phyloP scores from a whole-genome alignment of 2,888 invertebrate genomes.

The Bombylius major region DNA sequence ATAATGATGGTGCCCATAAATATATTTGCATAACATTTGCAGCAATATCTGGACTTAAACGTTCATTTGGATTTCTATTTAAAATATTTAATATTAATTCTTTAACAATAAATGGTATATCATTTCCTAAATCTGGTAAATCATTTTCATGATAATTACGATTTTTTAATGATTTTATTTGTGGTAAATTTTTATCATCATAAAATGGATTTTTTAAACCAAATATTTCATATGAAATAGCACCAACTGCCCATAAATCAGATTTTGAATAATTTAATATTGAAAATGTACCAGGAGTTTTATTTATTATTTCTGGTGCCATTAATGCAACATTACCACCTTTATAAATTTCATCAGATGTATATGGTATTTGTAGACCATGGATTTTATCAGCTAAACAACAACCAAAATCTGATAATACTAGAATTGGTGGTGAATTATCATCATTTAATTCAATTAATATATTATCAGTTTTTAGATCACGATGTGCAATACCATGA shows the following conservation, averaged over 20 bases:
- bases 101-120: slow-evolving; percentile 44
- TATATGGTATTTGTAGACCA: slow-evolving; percentile 51
- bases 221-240: slow-evolving; percentile 76
- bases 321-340: slow-evolving; percentile 74
- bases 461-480: slow-evolving; percentile 73
- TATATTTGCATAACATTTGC: slow-evolving; percentile 61
- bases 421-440: slow-evolving; percentile 52
- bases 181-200: slow-evolving; percentile 14
- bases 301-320: slow-evolving; percentile 70
- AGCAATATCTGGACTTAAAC: slow-evolving; percentile 54
- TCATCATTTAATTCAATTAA: slow-evolving; percentile 51
- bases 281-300: slow-evolving; percentile 56
- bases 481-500: slow-evolving; percentile 64
- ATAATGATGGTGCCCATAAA: slow-evolving; percentile 60
- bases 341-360: slow-evolving; percentile 54
- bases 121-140: slow-evolving; percentile 45
- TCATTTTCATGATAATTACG: slow-evolving; percentile 48
- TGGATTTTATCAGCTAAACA: slow-evolving; percentile 57
- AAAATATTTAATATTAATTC: slow-evolving; percentile 49
- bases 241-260: slow-evolving; percentile 77
- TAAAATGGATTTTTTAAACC: slow-evolving; percentile 65
- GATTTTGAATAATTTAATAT: slow-evolving; percentile 64
- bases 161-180: slow-evolving; percentile 39
- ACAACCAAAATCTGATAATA: slow-evolving; percentile 79
- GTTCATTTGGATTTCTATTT: slow-evolving; percentile 46